phyloP scores from a whole-genome alignment of 1,140 invertebrate species.

The Drusus annulatus region DNA sequence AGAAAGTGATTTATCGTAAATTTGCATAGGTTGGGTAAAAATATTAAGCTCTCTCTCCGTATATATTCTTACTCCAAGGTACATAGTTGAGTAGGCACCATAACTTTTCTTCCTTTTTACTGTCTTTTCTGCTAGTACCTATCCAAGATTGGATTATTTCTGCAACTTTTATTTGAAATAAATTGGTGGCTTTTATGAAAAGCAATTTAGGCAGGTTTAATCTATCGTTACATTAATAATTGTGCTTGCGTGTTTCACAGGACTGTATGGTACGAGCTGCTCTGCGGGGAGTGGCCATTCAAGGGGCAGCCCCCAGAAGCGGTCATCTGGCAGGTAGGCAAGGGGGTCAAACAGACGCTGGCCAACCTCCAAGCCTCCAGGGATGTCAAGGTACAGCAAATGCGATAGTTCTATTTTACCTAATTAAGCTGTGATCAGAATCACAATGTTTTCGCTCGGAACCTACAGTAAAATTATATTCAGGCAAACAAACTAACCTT shows the following conservation, averaged over 20 bases:
- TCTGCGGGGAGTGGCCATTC: slow-evolving; percentile 97
- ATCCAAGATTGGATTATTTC: background rate
- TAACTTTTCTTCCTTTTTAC: background rate
- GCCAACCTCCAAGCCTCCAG: slow-evolving; percentile 94
- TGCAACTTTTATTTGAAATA: background rate
- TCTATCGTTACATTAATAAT: background rate
- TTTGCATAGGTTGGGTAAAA: too few species aligned
- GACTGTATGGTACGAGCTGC: slow-evolving; percentile 98
- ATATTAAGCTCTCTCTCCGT: too few species aligned
- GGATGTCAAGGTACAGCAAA: slow-evolving; percentile 83
- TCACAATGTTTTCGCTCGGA: too few species aligned
- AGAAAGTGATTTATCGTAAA: too few species aligned
- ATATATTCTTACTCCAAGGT: too few species aligned
- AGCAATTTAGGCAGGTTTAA: background rate
- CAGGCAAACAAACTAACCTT: too few species aligned
- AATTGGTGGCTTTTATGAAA: too few species aligned
- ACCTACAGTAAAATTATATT: too few species aligned
- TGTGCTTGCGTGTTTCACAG: slow-evolving; percentile 68
- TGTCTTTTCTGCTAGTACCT: background rate
- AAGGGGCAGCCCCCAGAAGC: slow-evolving; percentile 93
- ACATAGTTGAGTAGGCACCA: too few species aligned
- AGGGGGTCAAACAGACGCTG: slow-evolving; percentile 95
- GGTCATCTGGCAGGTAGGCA: slow-evolving; percentile 98
- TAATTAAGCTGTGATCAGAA: too few species aligned
- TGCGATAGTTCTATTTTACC: too few species aligned